Conservation (phyloP, 1,140 invertebrate genomes). For the Diplogasteroides magnus region DNA sequence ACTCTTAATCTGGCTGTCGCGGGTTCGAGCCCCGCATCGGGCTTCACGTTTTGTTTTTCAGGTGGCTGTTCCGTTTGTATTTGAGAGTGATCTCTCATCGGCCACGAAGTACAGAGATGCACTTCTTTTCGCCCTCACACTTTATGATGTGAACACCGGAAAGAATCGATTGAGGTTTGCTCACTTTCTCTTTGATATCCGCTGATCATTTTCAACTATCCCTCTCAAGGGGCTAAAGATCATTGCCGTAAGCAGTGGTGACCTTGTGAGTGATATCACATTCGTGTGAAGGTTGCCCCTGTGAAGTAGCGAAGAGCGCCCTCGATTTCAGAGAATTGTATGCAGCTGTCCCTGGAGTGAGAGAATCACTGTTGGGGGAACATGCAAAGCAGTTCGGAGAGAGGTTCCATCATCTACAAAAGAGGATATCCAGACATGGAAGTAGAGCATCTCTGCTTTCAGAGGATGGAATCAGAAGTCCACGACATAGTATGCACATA, state of each 20-base stretch:
- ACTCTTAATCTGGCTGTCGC: constrained; percentile 55
- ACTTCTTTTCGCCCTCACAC: constrained; percentile 48
- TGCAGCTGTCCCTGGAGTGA: constrained; percentile 52
- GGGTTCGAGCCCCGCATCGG: constrained; percentile 54
- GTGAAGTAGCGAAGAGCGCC: no score
- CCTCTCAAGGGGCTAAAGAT: not conserved
- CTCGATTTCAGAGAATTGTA: constrained; percentile 55
- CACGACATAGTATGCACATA: not conserved
- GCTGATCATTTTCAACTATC: constrained; percentile 5
- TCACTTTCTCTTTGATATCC: not conserved
- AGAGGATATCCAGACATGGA: constrained; percentile 23
- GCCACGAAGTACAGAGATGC: constrained; percentile 53
- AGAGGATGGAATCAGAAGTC: constrained; percentile 10
- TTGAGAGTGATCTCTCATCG: constrained; percentile 48
- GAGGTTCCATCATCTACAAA: constrained; percentile 51
- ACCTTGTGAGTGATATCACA: not conserved
- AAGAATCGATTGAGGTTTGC: constrained; percentile 41
- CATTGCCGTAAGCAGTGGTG: not conserved
- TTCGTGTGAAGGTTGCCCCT: constrained; percentile 9
- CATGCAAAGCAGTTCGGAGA: constrained; percentile 53
- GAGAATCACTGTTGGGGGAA: constrained; percentile 49
- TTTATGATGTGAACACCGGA: constrained; percentile 55
- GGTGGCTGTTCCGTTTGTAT: constrained; percentile 44
- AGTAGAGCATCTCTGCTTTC: constrained; percentile 7
- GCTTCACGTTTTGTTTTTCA: constrained; percentile 31